phyloP scores from a whole-genome alignment of 2,113 vertebrate species.

The Collichthys lucidus region DNA sequence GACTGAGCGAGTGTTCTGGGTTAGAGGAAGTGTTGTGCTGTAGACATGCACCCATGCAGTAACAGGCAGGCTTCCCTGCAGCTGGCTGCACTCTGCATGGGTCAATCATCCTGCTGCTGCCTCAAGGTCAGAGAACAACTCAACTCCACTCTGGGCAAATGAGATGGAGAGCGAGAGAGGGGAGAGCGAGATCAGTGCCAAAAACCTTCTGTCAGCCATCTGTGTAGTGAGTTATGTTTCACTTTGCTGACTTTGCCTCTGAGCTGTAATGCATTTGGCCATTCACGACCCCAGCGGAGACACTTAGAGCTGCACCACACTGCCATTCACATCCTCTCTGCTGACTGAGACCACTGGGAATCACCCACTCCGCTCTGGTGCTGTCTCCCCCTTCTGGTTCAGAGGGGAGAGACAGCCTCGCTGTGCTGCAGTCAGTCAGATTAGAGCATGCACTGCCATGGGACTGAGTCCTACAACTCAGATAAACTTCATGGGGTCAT shows the following conservation, averaged over 20 bases:
- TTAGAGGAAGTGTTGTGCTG: not conserved
- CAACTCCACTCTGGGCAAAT: conserved; percentile 21
- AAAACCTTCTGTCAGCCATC: conserved; percentile 62
- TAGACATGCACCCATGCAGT: conserved; percentile 11
- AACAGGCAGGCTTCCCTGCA: conserved; percentile 33
- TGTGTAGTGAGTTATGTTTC: conserved; percentile 36
- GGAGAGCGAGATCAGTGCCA: conserved; percentile 14
- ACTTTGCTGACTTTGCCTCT: conserved; percentile 59
- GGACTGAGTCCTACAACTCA: not conserved
- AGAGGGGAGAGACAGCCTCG: not conserved
- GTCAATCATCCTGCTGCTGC: conserved; percentile 53
- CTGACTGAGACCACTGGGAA: conserved; percentile 10
- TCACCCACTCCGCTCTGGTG: conserved; percentile 5
- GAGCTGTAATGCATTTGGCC: conserved; percentile 29
- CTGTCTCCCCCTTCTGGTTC: conserved; percentile 73
- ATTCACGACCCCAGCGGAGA: conserved; percentile 42
- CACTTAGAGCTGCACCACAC: conserved; percentile 44
- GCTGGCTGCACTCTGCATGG: conserved; percentile 39
- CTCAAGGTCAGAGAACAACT: conserved; percentile 73
- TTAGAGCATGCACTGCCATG: not conserved
- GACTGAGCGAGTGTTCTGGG: conserved; percentile 28
- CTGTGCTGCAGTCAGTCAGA: conserved; percentile 31
- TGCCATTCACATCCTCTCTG: conserved; percentile 33
- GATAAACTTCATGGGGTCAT: not conserved
- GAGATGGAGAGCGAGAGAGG: not conserved